Base-by-base conservation (phyloP, 2,113 vertebrate genomes). In the Synodontis membranacea region DNA sequence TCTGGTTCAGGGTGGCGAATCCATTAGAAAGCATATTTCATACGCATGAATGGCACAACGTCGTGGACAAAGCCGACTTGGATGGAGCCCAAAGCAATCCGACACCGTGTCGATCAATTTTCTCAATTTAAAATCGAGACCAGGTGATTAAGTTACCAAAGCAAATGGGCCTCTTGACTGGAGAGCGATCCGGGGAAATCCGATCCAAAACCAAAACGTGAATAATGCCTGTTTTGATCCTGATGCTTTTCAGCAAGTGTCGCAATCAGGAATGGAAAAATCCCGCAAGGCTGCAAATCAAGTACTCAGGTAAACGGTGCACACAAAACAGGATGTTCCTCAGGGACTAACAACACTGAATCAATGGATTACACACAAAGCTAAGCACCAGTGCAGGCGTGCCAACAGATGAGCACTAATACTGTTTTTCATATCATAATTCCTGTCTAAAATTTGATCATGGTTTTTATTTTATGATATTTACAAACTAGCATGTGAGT, bases 81-180 rank as follows among this genome's bases (percentile, higher is more conserved):
- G 89, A 86, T 19, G 72, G 91, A 94, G 91, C 90, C 78, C 89
- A 62, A 17, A 89, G 94, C 88, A 95, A 96, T 92, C 89, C 90
- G 94, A 95, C 92, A 95, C 95, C 93, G 48, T 88, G 87, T 93
- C 94, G 94, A 95, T 96, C 95, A 93, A 94, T 95, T 96, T 95
- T 93, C 92, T 94, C 93, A 93, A 94, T 92, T 93, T 91, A 92
- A 94, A 95, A 95, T 96, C 92, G 91, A 94, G 93, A 93, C 90
- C 93, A 93, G 89, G 83, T 54, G 89, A 93, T 93, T 95, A 93
- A 95, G 95, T 96, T 95, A 96, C 96, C 92, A 91, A 95, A 95
- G 94, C 88, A 87, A 70, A 72, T 5, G 90, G 90, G 89, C 92
- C 92, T 93, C 90, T 91, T 91, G 90, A 76, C 83, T 86, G 89